Conservation (phyloP, 1,140 invertebrate species). For the Drosophila neocordata region DNA sequence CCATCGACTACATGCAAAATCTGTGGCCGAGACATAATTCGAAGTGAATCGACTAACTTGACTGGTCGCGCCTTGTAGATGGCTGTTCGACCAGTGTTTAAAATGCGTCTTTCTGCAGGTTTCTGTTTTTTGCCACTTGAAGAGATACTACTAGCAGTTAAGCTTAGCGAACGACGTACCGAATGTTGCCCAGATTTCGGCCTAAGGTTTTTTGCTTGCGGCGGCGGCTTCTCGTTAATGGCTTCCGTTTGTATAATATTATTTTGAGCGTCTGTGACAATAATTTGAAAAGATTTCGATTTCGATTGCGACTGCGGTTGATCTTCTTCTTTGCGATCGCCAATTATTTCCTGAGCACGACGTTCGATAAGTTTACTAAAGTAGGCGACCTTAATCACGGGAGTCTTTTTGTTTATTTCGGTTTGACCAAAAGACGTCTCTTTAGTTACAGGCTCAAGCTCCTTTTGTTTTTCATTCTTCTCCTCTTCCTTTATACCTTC, state of each 20-base stretch:
- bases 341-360: conserved; percentile 69
- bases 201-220: conserved; percentile 8
- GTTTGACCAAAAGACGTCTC: conserved; percentile 33
- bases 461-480: conserved; percentile 8
- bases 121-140: conserved; percentile 18
- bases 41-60: conserved; percentile 56
- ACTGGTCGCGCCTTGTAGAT: conserved; percentile 76
- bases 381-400: conserved; percentile 69
- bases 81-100: conserved; percentile 55
- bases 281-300: conserved; percentile 61
- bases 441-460: not conserved
- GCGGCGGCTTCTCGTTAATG: conserved; percentile 43
- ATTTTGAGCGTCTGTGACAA: conserved; percentile 77
- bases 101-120: conserved; percentile 66
- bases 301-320: not conserved
- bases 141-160: conserved; percentile 28
- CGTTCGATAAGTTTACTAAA: conserved; percentile 75
- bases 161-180: conserved; percentile 52
- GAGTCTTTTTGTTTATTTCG: conserved; percentile 69
- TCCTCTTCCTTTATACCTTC: conserved; percentile 21
- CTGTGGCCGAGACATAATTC: conserved; percentile 85
- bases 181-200: conserved; percentile 40
- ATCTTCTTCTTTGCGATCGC: conserved; percentile 27
- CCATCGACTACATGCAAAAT: conserved; percentile 84
- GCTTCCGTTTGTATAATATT: conserved; percentile 77